These are phyloP conservation scores for Varanus salvator DNA, from an alignment of 2,113 vertebrate genomes.

Conservation along the genomic window DNA sequence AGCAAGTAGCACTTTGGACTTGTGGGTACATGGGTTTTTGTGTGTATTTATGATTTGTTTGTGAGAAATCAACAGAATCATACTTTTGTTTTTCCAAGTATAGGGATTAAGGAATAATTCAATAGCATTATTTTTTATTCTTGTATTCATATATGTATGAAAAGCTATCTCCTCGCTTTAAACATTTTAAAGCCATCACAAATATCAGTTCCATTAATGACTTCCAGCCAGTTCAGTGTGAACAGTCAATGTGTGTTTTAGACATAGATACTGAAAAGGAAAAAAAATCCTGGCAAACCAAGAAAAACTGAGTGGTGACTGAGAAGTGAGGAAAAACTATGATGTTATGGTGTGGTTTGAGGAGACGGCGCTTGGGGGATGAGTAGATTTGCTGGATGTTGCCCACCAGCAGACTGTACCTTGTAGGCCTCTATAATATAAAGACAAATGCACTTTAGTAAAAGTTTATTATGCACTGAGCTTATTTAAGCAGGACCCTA, in stretches of 20 bases:
- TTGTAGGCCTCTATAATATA: neutral
- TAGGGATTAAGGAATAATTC: neutral
- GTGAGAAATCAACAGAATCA: neutral
- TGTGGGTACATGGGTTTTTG: neutral
- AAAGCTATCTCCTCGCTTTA: neutral
- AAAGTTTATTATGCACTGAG: neutral
- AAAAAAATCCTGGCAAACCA: neutral
- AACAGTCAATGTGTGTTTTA: neutral
- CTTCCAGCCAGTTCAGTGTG: neutral
- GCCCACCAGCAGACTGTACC: neutral
- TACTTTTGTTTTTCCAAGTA: neutral
- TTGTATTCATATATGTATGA: neutral
- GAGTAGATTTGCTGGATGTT: neutral
- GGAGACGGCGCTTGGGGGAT: neutral
- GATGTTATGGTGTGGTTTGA: neutral
- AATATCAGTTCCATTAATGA: neutral
- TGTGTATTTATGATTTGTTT: too few relatives aligned
- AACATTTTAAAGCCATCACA: neutral
- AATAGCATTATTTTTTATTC: neutral
- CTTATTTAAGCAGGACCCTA: neutral
- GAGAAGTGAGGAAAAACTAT: neutral
- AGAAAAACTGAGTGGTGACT: neutral
- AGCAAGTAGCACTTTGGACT: neutral
- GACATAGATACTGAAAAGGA: neutral
- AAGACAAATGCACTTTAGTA: neutral